phyloP scores from a whole-genome alignment of 2,113 vertebrate genomes.

The Solea solea region DNA sequence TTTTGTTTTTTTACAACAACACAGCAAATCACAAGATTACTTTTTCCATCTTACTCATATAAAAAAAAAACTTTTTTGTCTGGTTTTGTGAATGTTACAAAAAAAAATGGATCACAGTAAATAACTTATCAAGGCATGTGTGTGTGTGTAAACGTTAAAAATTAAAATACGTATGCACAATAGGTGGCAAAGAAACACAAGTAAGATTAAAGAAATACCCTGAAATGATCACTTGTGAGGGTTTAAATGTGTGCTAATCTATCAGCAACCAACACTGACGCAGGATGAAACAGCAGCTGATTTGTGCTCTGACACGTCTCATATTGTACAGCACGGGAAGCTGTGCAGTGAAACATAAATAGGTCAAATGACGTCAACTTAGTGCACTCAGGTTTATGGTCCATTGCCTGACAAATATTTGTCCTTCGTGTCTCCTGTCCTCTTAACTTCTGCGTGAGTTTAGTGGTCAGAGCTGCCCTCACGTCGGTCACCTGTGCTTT shows the following conservation, averaged over 20 bases:
- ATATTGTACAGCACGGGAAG: not conserved
- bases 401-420: slow-evolving; percentile 8
- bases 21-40: not conserved
- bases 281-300: not conserved
- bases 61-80: slow-evolving; percentile 13
- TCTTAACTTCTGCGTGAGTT: slow-evolving; percentile 7
- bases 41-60: not conserved
- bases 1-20: not conserved
- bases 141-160: slow-evolving; percentile 18
- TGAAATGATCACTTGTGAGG: not conserved
- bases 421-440: slow-evolving; percentile 11
- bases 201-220: slow-evolving; percentile 8
- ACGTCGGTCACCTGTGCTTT: not conserved
- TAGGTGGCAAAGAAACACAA: not conserved
- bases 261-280: not conserved
- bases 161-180: not conserved
- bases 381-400: slow-evolving; percentile 29
- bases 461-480: not conserved
- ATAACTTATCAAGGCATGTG: not conserved
- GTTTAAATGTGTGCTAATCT: not conserved
- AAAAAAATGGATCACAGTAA: slow-evolving; percentile 4
- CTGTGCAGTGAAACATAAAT: not conserved
- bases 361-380: not conserved
- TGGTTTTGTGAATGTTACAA: not conserved
- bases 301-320: slow-evolving; percentile 32